phyloP scores from a whole-genome alignment of 2,888 invertebrate genomes.

The Melanchra persicariae region DNA sequence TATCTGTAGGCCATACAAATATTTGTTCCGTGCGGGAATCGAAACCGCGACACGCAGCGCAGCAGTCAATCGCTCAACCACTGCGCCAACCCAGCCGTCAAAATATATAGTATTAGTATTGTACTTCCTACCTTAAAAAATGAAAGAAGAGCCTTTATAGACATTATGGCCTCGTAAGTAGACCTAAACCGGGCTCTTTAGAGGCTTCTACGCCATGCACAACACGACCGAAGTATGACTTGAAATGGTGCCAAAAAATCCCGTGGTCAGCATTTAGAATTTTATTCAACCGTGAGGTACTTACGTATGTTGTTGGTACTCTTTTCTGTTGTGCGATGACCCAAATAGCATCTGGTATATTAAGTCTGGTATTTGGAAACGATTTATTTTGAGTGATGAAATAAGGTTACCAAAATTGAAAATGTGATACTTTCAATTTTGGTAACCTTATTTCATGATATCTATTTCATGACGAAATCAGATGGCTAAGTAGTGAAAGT shows the following conservation, averaged over 20 bases:
- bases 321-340: conserved; percentile 2
- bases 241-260: conserved; percentile 61
- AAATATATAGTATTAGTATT: no score
- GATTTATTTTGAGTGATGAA: neutral
- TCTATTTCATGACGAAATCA: no score
- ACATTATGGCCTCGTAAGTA: conserved; percentile 30
- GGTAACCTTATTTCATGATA: no score
- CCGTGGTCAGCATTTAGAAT: conserved; percentile 59
- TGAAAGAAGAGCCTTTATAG: neutral
- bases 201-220: conserved; percentile 38
- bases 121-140: neutral
- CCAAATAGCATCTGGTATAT: neutral
- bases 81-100: no score
- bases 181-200: conserved; percentile 21
- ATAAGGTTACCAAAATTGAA: no score
- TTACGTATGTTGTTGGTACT: conserved; percentile 24
- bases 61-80: no score
- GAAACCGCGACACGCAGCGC: no score
- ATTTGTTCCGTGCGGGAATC: no score
- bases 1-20: no score
- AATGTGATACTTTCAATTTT: no score
- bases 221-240: conserved; percentile 48
- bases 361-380: neutral
- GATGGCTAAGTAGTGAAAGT: no score
- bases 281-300: conserved; percentile 47